Conservation (phyloP, 2,113 vertebrate species). For the Aleadryas rufinucha region DNA sequence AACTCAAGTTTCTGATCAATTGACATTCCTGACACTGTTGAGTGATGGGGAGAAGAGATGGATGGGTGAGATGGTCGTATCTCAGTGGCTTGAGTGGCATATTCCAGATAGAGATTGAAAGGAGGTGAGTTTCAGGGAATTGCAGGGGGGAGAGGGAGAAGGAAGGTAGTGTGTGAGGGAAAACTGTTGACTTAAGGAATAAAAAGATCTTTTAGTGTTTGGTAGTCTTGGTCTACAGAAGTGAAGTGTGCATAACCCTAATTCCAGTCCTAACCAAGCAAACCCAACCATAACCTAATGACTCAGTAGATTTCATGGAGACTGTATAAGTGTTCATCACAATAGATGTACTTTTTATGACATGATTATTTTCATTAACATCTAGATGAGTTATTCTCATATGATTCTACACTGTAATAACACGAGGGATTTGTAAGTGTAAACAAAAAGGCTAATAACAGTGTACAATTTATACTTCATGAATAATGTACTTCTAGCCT, state of each 20-base stretch:
- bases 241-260: background rate
- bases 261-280: background rate
- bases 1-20: background rate
- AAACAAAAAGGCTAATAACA: constrained; percentile 1
- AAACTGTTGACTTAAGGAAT: background rate
- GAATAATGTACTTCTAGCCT: background rate
- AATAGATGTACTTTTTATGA: background rate
- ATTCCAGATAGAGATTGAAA: background rate
- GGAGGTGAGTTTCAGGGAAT: background rate
- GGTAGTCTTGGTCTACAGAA: background rate
- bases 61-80: background rate
- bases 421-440: background rate
- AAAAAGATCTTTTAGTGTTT: background rate
- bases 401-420: background rate
- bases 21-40: background rate
- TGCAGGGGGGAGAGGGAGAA: accelerated
- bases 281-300: background rate
- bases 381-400: background rate
- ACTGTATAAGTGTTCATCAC: background rate
- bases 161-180: background rate
- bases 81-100: background rate
- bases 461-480: background rate
- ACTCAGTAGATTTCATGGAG: background rate
- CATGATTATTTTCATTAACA: background rate
- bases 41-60: background rate